phyloP scores from a whole-genome alignment of 2,888 invertebrate species.

The Nymphalis c-album region DNA sequence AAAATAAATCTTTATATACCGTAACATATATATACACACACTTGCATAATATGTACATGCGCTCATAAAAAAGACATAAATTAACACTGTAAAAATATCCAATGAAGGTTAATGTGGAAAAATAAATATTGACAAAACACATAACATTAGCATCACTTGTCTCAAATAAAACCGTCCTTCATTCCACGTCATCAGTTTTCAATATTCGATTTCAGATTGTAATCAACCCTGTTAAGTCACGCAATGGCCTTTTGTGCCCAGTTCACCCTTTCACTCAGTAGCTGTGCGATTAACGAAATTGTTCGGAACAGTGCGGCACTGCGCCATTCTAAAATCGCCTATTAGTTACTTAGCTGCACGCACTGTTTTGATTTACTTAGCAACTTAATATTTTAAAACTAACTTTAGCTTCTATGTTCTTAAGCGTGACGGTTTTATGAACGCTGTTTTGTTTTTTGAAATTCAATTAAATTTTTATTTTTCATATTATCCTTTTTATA shows the following conservation, averaged over 20 bases:
- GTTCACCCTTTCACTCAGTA: conserved; percentile 16
- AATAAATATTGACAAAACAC: conserved; percentile 7
- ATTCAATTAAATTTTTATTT: too few relatives aligned
- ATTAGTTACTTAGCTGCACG: conserved; percentile 32
- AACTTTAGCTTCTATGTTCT: neutral
- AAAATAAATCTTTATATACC: too few relatives aligned
- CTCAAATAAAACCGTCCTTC: conserved; percentile 7
- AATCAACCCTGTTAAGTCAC: conserved; percentile 26
- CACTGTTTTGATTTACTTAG: conserved; percentile 24
- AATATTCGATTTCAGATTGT: conserved; percentile 23
- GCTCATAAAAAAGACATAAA: too few relatives aligned
- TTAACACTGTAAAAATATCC: too few relatives aligned
- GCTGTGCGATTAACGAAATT: conserved; percentile 37
- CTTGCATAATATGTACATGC: too few relatives aligned
- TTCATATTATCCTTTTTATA: too few relatives aligned
- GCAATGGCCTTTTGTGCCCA: conserved; percentile 19
- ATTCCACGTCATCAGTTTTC: conserved; percentile 21
- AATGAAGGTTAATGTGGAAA: neutral
- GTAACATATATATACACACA: too few relatives aligned
- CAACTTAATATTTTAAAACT: neutral
- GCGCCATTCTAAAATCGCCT: conserved; percentile 35
- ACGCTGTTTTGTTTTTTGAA: too few relatives aligned
- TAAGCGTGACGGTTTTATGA: neutral
- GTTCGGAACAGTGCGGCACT: conserved; percentile 36
- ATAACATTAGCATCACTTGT: conserved; percentile 5